Base-by-base conservation (phyloP, 2,797 vertebrate species). In the Trematomus bernacchii region DNA sequence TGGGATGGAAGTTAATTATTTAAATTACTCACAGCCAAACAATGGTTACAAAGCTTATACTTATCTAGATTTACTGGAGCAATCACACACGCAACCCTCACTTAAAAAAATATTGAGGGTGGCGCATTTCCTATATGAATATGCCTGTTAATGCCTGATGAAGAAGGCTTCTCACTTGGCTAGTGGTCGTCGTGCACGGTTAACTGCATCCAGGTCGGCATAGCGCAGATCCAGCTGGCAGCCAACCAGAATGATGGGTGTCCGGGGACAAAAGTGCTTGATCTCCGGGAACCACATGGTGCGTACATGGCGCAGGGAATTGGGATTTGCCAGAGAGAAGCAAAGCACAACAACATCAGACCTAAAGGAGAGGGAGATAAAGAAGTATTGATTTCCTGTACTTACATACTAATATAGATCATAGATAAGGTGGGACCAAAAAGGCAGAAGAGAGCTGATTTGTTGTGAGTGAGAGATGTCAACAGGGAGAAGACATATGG, bases 171-270 rank as follows among this genome's bases (percentile, higher is more conserved):
- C 94, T 87, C 90, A 96, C 96, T 96, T 96, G 84, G 95, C 96
- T 33, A 96, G 85, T 13, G 96, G 96, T 65, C 96, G 93, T 0
- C 96, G 93, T 4, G 96, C 96, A 8, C 96, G 94, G 88, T 96
- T 96, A 60, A 96, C 96, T 47, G 96, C 96, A 60, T 96, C 96
- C 79, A 96, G 90, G 89, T 95, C 94, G 67, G 95, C 94, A 1
- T 97, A 98, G 89, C 97, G 96, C 87, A 98, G 95, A 93, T 98
- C 97, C 91, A 98, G 94, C 96, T 98, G 97, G 95, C 97, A 98
- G 83, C 97, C 97, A 60, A 98, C 97, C 77, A 98, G 93, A 90
- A 98, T 96, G 73, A 98, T 96, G 65, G 97, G 97, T 0, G 97
- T 97, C 23, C 97, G 96, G 0, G 97, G 97, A 86, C 97, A 98